Evolutionary conservation across 2,113 vertebrate genomes (phyloP), one percentile per base, ranked within the genome.

Genomic region (Dicrurus megarhynchus): DNA sequence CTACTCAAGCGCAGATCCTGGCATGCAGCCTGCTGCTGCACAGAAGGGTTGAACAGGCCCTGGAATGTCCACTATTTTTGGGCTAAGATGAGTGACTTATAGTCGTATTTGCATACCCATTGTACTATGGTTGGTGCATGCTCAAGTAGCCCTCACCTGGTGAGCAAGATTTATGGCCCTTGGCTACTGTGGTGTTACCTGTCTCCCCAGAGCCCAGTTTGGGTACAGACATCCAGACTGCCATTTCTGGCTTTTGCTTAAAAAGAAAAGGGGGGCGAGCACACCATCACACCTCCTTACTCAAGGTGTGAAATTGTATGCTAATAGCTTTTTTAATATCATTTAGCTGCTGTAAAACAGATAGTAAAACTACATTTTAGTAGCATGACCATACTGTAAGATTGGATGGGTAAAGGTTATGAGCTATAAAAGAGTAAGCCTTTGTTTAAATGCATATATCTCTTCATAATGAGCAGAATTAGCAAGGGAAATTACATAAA

Each of bases 381-480:
- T 89, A 68, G 69, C 81, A 28, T 92, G 90, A 84, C 92, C 80
- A 16, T 88, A 90, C 87, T 96, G 83, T 77, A 64, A 84, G 65
- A 94, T 92, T 89, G 80, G 80, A 64, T 87, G 84, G 53, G 88
- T 95, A 92, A 96, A 97, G 95, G 89, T 96, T 93, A 94, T 84
- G 88, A 94, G 84, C 86, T 95, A 75, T 95, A 74, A 90, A 90
- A 76, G 90, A 84, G 49, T 56, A 82, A 93, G 86, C 86, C 90
- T 94, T 95, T 96, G 86, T 95, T 97, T 94, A 92, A 96, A 96
- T 84, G 90, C 88, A 87, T 84, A 22, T 90, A 90, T 94, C 86
- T 93, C 65, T 76, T 73, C 61, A 32, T 90, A 96, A 96, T 96
- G 86, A 96, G 88, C 60, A 65, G 88, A 94, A 96, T 96, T 96